Evolutionary conservation across 1,140 invertebrate genomes (phyloP).

Genomic region (Drosophila ironensis): DNA sequence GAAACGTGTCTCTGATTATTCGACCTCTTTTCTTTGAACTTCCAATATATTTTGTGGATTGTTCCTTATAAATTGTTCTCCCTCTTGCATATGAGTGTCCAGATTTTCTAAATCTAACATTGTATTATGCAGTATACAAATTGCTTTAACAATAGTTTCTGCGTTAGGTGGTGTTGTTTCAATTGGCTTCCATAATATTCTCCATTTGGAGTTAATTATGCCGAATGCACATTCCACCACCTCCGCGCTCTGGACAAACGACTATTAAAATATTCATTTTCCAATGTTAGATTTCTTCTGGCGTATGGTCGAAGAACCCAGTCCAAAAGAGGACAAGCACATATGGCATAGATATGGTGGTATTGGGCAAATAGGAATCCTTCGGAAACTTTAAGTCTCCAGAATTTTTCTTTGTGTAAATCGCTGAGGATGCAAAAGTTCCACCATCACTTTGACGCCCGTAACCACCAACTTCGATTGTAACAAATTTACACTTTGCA

Average conservation of each 20-base stretch:
- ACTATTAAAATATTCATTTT: no score
- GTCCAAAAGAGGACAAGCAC: slow-evolving; percentile 82
- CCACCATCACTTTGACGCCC: slow-evolving; percentile 82
- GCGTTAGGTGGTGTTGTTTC: slow-evolving; percentile 16
- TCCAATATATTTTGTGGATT: no score
- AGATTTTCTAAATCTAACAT: slow-evolving; percentile 11
- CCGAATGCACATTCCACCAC: slow-evolving; percentile 24
- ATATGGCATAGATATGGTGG: slow-evolving; percentile 84
- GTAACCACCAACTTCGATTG: slow-evolving; percentile 81
- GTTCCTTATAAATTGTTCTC: no score
- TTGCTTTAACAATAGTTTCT: slow-evolving; percentile 27
- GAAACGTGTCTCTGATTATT: slow-evolving; percentile 18
- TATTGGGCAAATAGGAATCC: slow-evolving; percentile 15
- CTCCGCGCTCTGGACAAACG: slow-evolving; percentile 14
- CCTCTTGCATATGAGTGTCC: neutral
- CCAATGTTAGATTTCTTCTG: no score
- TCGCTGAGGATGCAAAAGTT: slow-evolving; percentile 67
- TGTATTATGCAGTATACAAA: slow-evolving; percentile 37
- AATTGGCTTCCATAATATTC: slow-evolving; percentile 24
- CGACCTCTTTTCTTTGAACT: no score
- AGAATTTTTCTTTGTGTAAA: slow-evolving; percentile 81
- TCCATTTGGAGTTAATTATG: no score
- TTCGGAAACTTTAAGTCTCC: slow-evolving; percentile 25
- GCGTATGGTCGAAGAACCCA: slow-evolving; percentile 83
- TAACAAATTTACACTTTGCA: slow-evolving; percentile 82